Evolutionary conservation across 2,888 invertebrate species (phyloP), one percentile per base, ranked within the genome.

Genomic region (Cryptus viduatorius): DNA sequence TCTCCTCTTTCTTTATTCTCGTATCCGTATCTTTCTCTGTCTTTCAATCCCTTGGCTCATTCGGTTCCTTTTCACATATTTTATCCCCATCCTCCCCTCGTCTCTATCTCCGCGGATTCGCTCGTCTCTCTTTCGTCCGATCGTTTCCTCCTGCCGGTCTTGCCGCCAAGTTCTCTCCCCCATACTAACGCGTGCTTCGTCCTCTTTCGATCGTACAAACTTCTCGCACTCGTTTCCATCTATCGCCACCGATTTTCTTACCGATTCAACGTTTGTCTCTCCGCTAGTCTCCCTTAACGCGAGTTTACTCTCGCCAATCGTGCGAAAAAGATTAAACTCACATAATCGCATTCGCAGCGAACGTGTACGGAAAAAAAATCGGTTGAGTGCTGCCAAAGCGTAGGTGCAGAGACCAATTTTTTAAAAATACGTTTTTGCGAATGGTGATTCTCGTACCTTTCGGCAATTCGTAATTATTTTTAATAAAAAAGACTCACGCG

Each of bases 11-110:
- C 85, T 86, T 82, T 85, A 79, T 78, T 79, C 75, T 71, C 64
- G 69, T 64, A 29, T 79, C 81, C 53, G 53, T 69, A 75, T 75
- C 69, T 75, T 79, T 79, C 82, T 67, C 80, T 61, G 68, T 80
- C 79, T 82, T 73, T 79, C 79, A 78, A 72, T 80, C 86, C 80
- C 84, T 72, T 75, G 79, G 75, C 79, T 79, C 75, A 69, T 83
- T 80, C 12, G 64, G 80, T 79, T 87, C 79, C 87, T 85, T 89
- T 86, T 80, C 80, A 84, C 87, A 79, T 83, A 72, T 71, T 80
- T 82, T 84, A 79, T 78, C 10, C n/a, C 72, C 68, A 77, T 61
- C 68, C 69, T 77, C 80, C 73, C 83, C 53, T 61, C 82, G 77
- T 83, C 79, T 71, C 83, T 44, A 24, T 76, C 61, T 61, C 46